Evolutionary conservation across 2,888 invertebrate species (phyloP), one percentile per base, ranked within the genome.

Genomic region (Archips crataeganus): DNA sequence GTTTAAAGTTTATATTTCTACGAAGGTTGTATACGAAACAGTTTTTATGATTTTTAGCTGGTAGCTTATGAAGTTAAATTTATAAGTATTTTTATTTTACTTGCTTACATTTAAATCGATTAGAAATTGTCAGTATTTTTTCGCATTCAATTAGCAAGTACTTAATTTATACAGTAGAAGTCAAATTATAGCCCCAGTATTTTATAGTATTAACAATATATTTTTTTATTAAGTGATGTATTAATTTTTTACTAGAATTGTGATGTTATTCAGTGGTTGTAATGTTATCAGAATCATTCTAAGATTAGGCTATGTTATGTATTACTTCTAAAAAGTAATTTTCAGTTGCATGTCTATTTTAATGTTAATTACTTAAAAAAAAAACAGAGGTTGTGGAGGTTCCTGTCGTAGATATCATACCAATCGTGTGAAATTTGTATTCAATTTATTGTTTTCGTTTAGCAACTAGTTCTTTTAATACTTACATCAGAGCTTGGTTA

Each of bases 1-100:
- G 57, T 57, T 39, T 32, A 57, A 54, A 23, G 23, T 32, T 57
- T 57, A 4, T 57, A 57, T n/a, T 57, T 57, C 57, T 57, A 32
- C 4, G 57, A 11, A 32, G 32, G 32, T 57, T 57, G 32, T 57
- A 57, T 32, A 57, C 32, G 32, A 57, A 10, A 54, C 4, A 15
- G 54, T 23, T 51, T 51, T 51, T 51, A 15, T 2, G 2, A n/a
- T 15, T 23, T 54, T 23, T 6, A 5, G 49, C n/a, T 49, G n/a
- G n/a, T 49, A 49, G 32, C 3, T 57, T 57, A 23, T 3, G 2
- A 4, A 57, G 11, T 32, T 23, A 32, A 32, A 11, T 57, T 3
- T 11, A 3, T 10, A n/a, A 32, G 23, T 57, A 57, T 32, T 32
- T 57, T 10, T 51, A 10, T 32, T 32, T 57, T 57, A 32, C 23